Evolutionary conservation across 2,113 vertebrate species (phyloP).

Genomic region (Chaetodon auriga): DNA sequence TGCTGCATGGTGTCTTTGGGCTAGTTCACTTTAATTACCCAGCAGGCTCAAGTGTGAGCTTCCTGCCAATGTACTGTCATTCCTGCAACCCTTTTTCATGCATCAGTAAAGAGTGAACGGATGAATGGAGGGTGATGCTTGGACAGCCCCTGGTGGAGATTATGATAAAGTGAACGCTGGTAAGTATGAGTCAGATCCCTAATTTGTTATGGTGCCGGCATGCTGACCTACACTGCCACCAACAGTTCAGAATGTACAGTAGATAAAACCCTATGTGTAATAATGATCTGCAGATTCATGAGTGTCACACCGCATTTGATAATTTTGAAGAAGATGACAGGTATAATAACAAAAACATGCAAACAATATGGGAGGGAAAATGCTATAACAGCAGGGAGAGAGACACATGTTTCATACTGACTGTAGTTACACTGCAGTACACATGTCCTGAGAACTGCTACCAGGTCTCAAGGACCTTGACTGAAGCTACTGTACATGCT

Average conservation of each 20-base stretch:
- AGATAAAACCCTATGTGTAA: conserved; percentile 4
- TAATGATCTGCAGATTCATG: too few species aligned
- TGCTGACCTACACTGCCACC: conserved; percentile 68
- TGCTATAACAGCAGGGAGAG: background rate
- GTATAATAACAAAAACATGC: background rate
- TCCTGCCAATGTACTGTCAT: conserved; percentile 4
- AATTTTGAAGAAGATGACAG: background rate
- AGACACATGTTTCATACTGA: background rate
- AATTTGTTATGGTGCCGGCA: conserved; percentile 43
- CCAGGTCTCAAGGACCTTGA: background rate
- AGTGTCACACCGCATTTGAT: too few species aligned
- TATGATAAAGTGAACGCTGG: conserved; percentile 63
- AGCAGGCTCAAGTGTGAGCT: background rate
- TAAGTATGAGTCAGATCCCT: conserved; percentile 42
- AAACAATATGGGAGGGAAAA: conserved; percentile 1
- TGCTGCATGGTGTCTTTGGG: conserved; percentile 1
- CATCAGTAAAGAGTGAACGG: conserved; percentile 55
- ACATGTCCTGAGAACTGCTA: background rate
- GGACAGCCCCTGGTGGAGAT: conserved; percentile 82
- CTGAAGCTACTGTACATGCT: background rate
- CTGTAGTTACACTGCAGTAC: background rate
- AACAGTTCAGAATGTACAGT: conserved; percentile 63
- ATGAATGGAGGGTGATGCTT: conserved; percentile 72
- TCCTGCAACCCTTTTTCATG: conserved; percentile 10
- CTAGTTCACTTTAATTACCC: conserved; percentile 29